Evolutionary conservation across 2,888 invertebrate genomes (phyloP).

Genomic region (Xanthorhoe designata): DNA sequence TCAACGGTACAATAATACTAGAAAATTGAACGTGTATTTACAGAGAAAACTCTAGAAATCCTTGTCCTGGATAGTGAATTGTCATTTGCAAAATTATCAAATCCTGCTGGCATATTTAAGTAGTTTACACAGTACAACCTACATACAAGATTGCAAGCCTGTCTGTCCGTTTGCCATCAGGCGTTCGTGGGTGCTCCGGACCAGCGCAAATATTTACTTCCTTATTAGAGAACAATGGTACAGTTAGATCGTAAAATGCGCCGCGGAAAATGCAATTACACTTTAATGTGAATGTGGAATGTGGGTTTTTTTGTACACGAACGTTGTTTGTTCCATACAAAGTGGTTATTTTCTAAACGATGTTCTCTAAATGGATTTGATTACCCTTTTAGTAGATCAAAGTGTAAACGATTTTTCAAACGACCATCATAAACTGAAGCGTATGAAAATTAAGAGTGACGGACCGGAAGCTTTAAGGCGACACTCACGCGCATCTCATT

Average conservation of each 20-base stretch:
- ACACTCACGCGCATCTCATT: conserved; percentile 58
- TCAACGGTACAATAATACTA: not conserved
- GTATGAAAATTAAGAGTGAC: conserved; percentile 57
- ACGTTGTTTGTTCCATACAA: not conserved
- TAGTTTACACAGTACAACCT: conserved; percentile 21
- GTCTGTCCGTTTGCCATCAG: conserved; percentile 29
- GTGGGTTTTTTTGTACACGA: conserved; percentile 14
- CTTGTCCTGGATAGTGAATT: conserved; percentile 5
- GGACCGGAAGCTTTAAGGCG: conserved; percentile 66
- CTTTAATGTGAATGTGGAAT: conserved; percentile 25
- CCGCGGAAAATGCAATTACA: conserved; percentile 56
- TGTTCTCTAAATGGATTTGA: conserved; percentile 30
- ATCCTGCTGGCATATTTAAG: conserved; percentile 6
- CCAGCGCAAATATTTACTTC: conserved; percentile 80
- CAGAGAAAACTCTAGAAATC: conserved; percentile 2
- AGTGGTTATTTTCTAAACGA: not conserved
- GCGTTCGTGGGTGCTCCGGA: conserved; percentile 46
- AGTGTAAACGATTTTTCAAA: conserved; percentile 55
- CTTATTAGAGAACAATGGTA: conserved; percentile 81
- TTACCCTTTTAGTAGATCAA: conserved; percentile 56
- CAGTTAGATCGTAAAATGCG: conserved; percentile 69
- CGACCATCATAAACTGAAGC: conserved; percentile 59
- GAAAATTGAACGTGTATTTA: not conserved
- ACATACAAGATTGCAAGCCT: conserved; percentile 21
- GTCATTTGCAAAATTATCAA: conserved; percentile 17